Base-by-base conservation (phyloP, 2,113 vertebrate genomes). In the Rhynchomys soricoides region DNA sequence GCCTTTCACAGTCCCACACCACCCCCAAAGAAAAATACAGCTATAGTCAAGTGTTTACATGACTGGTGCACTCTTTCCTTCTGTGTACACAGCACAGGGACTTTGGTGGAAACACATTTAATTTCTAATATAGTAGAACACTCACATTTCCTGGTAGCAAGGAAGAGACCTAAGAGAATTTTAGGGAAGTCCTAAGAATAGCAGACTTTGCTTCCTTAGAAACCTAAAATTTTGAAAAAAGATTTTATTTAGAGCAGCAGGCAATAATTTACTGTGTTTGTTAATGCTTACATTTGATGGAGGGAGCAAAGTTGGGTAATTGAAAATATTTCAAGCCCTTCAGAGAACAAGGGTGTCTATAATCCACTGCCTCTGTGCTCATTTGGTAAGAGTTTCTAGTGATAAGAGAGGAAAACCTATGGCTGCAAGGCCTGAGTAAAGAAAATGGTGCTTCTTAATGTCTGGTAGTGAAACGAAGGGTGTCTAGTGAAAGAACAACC, bases 171-270 rank as follows among this genome's bases (percentile, higher is more conserved):
- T 88, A 55, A 94, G 55, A 93, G 71, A 90, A 48, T 55, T 90
- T 89, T 77, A 57, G 70, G 40, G 85, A 90, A 21, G 5, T 88
- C 75, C 62, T 93, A 0, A 79, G 92, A 93, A 77, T 29, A 21
- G 66, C 34, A 75, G 82, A 73, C 37, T 93, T 94, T 79, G 66
- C 75, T 97, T 97, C 74, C 86, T 89, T 62, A 70, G 66, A 91
- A 90, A 83, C 78, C 52, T 93, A 73, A 87, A 93, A 91, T 75
- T 40, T 37, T 57, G 79, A 88, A 59, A 85, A 22, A 68, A 71
- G 4, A 24, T 40, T 50, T 78, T 95, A 68, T 64, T 74, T 73
- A 21, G n/a, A 74, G 13, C 26, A n/a, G 5, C 3, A 29, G 50
- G 11, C 55, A 94, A n/a, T 52, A 94, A 22, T 34, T 66, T 45